Base-by-base conservation (phyloP, 2,888 invertebrate species). In the Dryococelus australis region DNA sequence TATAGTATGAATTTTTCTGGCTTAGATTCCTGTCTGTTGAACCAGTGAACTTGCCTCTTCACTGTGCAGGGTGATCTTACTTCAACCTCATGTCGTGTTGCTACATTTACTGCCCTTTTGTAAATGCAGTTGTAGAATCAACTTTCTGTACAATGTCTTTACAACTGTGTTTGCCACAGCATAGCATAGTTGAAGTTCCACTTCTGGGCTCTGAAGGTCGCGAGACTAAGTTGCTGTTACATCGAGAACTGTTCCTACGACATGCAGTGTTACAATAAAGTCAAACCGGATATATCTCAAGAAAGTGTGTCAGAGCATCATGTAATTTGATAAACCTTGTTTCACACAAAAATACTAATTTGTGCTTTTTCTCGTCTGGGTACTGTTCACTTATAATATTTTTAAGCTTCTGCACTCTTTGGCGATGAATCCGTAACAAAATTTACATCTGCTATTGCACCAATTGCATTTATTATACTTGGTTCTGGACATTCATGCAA, bases 261-360 rank as follows among this genome's bases (percentile, higher is more conserved):
- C 16, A 20, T 65, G 65, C n/a, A 65, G n/a, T 2, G 65, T 65
- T 65, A 65, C 10, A 65, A 65, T 65, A 65, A 65, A 65, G 24
- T 65, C 20, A 65, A 65, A 65, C 16, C 65, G 24, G 65, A 65
- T 65, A 24, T 12, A 65, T 65, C 6, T 65, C 24, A 65, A 65
- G 65, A 65, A 65, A 65, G 65, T 6, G 65, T 65, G 65, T 65
- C 65, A 65, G 13, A 1, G 65, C 6, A 84, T 26, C n/a, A 47
- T 84, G 84, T 27, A 0, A 0, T 27, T 84, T n/a, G 51, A 84
- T 84, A 9, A 26, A 84, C 47, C 84, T 0, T 26, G 43, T 84
- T 47, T 84, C 84, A 84, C n/a, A n/a, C 43, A 51, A 84, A 16
- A 20, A 6, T 43, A n/a, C 24, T 84, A n/a, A 84, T 27, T 84